Evolutionary conservation across 1,140 invertebrate species (phyloP), one percentile per base, ranked within the genome.

Genomic region (Pseudomyrmex dendroicus): DNA sequence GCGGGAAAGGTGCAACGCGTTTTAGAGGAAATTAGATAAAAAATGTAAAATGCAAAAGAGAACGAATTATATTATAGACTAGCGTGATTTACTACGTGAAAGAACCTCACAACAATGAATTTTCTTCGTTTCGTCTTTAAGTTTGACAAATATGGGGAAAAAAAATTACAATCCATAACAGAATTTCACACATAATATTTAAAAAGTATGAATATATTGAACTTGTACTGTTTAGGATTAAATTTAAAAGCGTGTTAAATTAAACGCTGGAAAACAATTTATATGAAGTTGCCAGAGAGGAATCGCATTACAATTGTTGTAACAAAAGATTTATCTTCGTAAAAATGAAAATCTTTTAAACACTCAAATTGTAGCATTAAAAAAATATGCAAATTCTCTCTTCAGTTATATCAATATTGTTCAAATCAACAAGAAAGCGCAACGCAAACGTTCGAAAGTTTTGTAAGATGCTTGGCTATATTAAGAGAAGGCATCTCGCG

Each of bases 21-120:
- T 80, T 80, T 80, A 80, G 76, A 80, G 50, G 59, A 80, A 80
- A 80, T 80, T 80, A 80, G 66, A 72, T 80, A 80, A 80, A 80
- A 62, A 20, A 72, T 72, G 76, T 78, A 78, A 78, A 78, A 67
- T 80, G 76, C 66, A 80, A 80, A 80, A 80, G 59, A 73, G 56
- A 74, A 54, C 59, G 66, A 80, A 56, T 80, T 80, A 70, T 78
- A 78, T 61, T 70, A 70, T 80, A 70, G 66, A 59, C 25, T 78
- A 68, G 50, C 15, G 54, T n/a, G n/a, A n/a, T 67, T 80, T 80
- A 80, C 2, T 80, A 59, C 22, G 22, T 80, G 25, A 78, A 70
- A 59, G 7, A 52, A 70, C 50, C 20, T 70, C 48, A 48, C 52
- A 54, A 35, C 50, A 54, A 70, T 70, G 48, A 78, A 59, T 70